Evolutionary conservation across 2,113 vertebrate species (phyloP), one percentile per base, ranked within the genome.

Genomic region (Taxidea taxus): DNA sequence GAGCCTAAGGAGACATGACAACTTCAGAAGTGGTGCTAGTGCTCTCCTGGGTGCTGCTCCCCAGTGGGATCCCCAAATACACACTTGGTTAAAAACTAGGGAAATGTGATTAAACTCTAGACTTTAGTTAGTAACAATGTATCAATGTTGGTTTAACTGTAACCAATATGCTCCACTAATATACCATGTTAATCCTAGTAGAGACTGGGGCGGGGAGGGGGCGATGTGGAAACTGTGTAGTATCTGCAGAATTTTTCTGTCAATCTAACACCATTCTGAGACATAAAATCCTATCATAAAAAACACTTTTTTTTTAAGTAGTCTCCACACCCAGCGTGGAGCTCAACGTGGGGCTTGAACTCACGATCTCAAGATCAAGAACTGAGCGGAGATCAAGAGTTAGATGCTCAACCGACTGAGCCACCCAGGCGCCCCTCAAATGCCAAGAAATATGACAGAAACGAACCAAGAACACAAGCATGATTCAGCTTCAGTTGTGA

Each of bases 211-310:
- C 10, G 10, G 42, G 3, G 16, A 7, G 42, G 3, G 16, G 39
- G 20, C 2, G 12, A 37, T 1, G 14, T 70, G 42, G 42, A 60
- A 89, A 95, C 60, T 39, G 34, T 29, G 20, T 47, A 75, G 51
- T 37, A 88, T 18, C 49, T 80, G 34, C 47, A 21, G 7, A 78
- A 62, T 89, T 89, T 78, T 84, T 54, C 60, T 85, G 3, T 84
- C 83, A 88, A 51, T 88, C n/a, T 68, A 78, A 91, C 87, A 72
- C 54, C 64, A 15, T 39, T 58, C 77, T 77, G 34, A 89, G 77
- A 88, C 58, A 91, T n/a, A 39, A 62, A 85, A 34, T 58, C 34
- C 56, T 58, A 42, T 91, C 49, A 81, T 37, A 86, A 47, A 51
- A 95, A 86, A 49, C 47, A 34, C 18, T 10, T 66, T 64, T 66